Conservation (phyloP, 1,140 invertebrate species). For the Pseudomyrmex gracilis region DNA sequence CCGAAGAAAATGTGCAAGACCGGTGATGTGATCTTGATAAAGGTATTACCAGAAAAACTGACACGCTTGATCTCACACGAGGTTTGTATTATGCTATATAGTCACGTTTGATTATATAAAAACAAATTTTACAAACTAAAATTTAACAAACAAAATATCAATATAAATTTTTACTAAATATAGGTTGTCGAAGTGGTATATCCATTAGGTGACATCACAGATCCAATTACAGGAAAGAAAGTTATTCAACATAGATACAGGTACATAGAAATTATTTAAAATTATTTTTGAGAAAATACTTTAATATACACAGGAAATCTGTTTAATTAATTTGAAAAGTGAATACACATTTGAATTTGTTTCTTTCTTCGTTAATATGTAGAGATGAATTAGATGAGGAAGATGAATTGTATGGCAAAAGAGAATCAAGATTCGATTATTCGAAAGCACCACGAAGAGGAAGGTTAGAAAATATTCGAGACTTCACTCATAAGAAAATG, state of each 20-base stretch:
- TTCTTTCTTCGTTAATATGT: constrained; percentile 56
- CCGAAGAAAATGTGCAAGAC: constrained; percentile 91
- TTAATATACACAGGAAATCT: neutral
- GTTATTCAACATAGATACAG: constrained; percentile 89
- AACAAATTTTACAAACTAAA: too few relatives aligned
- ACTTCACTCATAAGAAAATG: constrained; percentile 91
- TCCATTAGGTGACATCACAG: constrained; percentile 92
- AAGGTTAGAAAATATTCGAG: constrained; percentile 92
- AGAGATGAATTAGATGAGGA: constrained; percentile 90
- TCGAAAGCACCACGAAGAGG: constrained; percentile 91
- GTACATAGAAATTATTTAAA: constrained; percentile 73
- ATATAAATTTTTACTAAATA: constrained; percentile 1
- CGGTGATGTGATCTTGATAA: constrained; percentile 93
- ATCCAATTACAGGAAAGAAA: constrained; percentile 93
- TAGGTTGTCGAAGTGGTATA: constrained; percentile 92
- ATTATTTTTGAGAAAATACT: neutral
- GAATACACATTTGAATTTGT: neutral
- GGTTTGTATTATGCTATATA: constrained; percentile 69
- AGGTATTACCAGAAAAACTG: constrained; percentile 89
- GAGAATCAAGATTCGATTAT: constrained; percentile 90
- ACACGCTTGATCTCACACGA: constrained; percentile 92
- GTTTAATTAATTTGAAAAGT: neutral
- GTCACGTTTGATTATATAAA: neutral
- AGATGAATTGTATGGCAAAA: constrained; percentile 90
- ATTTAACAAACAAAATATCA: neutral